phyloP scores from a whole-genome alignment of 2,888 invertebrate genomes.

The Alviniconcha strummeri region DNA sequence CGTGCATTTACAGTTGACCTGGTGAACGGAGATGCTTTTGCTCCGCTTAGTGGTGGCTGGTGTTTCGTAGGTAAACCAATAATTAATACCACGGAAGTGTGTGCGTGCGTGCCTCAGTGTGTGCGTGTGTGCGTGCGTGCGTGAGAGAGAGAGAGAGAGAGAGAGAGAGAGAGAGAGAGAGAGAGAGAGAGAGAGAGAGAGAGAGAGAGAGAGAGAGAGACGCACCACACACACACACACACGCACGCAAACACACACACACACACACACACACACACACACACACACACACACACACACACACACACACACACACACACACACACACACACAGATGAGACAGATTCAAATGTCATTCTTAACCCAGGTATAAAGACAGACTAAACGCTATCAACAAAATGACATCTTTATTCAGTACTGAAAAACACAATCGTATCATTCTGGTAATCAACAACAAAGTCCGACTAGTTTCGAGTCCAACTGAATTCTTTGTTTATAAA shows the following conservation, averaged over 20 bases:
- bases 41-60: no score
- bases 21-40: no score
- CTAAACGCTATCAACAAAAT: not conserved
- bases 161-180: no score
- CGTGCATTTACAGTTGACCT: no score
- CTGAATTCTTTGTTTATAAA: no score
- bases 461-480: no score
- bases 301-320: not conserved
- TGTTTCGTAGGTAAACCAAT: not conserved
- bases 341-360: not conserved
- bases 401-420: not conserved
- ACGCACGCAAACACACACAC: not conserved
- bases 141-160: not conserved
- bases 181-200: not conserved
- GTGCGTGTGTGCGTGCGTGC: no score
- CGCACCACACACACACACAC: not conserved
- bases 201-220: constrained; percentile 9
- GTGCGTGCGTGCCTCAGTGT: not conserved
- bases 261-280: not conserved
- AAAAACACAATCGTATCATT: not conserved
- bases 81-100: not conserved
- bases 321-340: not conserved
- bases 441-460: not conserved
- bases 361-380: not conserved
- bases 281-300: constrained; percentile 10